Percentiles rank a stretch among this genome's conserved stretches.
phyloP scores from a whole-genome alignment of 2,113 vertebrate species.

The Tenrec ecaudatus region DNA sequence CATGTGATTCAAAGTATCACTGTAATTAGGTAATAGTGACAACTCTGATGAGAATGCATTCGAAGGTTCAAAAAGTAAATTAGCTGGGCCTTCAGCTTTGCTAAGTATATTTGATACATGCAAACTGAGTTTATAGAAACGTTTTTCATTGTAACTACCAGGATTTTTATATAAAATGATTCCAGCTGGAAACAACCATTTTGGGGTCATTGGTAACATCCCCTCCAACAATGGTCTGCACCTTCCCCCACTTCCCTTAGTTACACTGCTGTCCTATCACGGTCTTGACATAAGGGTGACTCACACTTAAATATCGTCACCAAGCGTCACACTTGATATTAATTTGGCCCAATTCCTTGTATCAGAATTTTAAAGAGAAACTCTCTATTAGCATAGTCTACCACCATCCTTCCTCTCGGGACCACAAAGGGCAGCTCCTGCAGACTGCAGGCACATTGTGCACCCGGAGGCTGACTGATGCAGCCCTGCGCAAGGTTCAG shows the following conservation, averaged over 20 bases:
- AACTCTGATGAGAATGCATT: neutral
- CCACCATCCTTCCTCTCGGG: slow-evolving; percentile 42
- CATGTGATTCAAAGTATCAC: neutral
- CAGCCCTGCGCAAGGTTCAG: slow-evolving; percentile 86
- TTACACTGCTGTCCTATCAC: neutral
- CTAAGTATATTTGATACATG: neutral
- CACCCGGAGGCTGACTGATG: slow-evolving; percentile 68
- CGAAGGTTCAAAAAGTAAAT: neutral
- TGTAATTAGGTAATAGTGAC: neutral
- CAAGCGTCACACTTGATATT: slow-evolving; percentile 40
- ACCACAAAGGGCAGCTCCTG: slow-evolving; percentile 80
- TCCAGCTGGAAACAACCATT: neutral
- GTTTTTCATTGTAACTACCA: neutral
- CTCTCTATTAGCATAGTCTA: slow-evolving; percentile 32
- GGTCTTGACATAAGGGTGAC: slow-evolving; percentile 66
- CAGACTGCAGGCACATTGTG: slow-evolving; percentile 83
- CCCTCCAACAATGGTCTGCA: neutral
- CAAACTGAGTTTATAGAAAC: neutral
- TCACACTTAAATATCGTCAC: slow-evolving; percentile 61
- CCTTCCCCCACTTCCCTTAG: too few species aligned
- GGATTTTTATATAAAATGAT: neutral
- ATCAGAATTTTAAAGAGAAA: slow-evolving; percentile 6
- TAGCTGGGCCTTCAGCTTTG: neutral
- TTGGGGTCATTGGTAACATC: neutral
- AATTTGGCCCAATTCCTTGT: slow-evolving; percentile 6